phyloP scores from a whole-genome alignment of 2,113 vertebrate species.

The Mixornis gularis region DNA sequence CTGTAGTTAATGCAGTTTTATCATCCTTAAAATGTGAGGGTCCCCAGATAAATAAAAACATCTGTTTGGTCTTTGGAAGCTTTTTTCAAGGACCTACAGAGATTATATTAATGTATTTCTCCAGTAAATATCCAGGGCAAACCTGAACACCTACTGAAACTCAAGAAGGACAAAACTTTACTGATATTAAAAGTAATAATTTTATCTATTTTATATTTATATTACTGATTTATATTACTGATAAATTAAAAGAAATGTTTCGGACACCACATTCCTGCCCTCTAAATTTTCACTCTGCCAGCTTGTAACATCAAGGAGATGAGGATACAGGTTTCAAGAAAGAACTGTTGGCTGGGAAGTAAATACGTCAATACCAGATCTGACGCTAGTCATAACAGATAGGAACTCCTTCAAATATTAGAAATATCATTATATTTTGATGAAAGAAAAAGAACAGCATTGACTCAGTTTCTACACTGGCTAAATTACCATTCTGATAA shows the following conservation, averaged over 20 bases:
- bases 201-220: no score
- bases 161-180: neutral
- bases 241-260: neutral
- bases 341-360: neutral
- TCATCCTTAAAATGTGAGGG: neutral
- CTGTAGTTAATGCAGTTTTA: neutral
- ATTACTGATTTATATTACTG: no score
- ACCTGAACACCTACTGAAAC: neutral
- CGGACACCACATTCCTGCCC: neutral
- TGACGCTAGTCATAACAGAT: neutral
- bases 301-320: neutral
- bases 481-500: neutral
- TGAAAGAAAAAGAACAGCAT: neutral
- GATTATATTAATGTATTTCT: neutral
- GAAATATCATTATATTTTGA: neutral
- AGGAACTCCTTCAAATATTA: neutral
- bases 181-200: no score
- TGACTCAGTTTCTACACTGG: neutral
- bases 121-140: neutral
- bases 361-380: neutral
- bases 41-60: neutral
- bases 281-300: neutral
- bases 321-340: neutral
- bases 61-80: neutral
- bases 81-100: neutral